phyloP scores from a whole-genome alignment of 2,797 vertebrate genomes.

The Enteromius mattozi region DNA sequence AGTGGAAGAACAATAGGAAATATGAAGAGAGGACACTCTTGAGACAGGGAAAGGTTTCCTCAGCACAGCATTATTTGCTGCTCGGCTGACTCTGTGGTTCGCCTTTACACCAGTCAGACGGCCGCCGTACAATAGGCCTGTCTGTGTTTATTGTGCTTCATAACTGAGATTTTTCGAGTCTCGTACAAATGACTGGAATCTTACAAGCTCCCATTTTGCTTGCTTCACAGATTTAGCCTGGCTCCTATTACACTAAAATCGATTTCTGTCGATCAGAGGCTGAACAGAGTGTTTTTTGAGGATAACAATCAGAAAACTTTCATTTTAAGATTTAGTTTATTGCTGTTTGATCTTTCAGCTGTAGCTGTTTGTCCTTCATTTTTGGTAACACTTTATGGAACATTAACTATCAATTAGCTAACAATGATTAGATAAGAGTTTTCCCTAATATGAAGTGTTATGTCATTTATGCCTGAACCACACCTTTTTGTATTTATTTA shows the following conservation, averaged over 20 bases:
- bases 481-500: too few species aligned
- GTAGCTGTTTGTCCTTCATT: not conserved
- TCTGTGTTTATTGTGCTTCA: slow-evolving; percentile 17
- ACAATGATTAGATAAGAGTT: not conserved
- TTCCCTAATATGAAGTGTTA: not conserved
- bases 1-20: slow-evolving; percentile 44
- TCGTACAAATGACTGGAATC: not conserved
- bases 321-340: not conserved
- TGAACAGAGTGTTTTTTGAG: not conserved
- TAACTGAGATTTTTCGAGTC: slow-evolving; percentile 1
- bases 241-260: not conserved
- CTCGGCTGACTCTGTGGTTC: slow-evolving; percentile 3
- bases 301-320: not conserved
- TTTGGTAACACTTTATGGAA: not conserved
- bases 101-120: slow-evolving; percentile 7
- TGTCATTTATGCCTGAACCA: not conserved
- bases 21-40: slow-evolving; percentile 36
- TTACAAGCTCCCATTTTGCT: slow-evolving; percentile 13
- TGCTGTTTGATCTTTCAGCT: not conserved
- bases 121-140: not conserved
- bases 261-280: not conserved
- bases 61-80: slow-evolving; percentile 6
- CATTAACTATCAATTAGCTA: not conserved
- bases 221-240: not conserved
- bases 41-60: slow-evolving; percentile 35